These are phyloP conservation scores for Ferrisia virgata DNA, from an alignment of 2,888 invertebrate genomes.

Conservation along the genomic window DNA sequence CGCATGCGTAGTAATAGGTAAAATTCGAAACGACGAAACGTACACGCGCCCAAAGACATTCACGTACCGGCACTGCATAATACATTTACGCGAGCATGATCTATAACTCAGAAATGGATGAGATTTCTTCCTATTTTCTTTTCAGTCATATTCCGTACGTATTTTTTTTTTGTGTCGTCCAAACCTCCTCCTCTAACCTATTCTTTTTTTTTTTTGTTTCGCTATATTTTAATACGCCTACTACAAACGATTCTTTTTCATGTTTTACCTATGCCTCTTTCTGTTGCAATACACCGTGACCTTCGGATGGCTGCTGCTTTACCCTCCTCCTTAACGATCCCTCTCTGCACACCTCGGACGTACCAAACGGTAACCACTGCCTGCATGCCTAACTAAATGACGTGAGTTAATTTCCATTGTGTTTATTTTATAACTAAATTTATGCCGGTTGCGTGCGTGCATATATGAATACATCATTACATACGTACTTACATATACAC, in stretches of 20 bases:
- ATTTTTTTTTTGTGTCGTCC: conserved; percentile 18
- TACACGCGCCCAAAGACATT: conserved; percentile 38
- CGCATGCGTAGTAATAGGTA: conserved; percentile 32
- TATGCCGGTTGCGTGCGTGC: conserved; percentile 47
- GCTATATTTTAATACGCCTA: conserved; percentile 47
- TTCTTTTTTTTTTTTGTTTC: conserved; percentile 46
- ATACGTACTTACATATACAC: conserved; percentile 46
- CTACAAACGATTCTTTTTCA: conserved; percentile 46
- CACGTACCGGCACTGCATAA: conserved; percentile 44
- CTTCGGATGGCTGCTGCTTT: conserved; percentile 46
- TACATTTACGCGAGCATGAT: conserved; percentile 42
- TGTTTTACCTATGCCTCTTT: conserved; percentile 43
- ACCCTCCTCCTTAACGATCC: conserved; percentile 46
- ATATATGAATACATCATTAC: conserved; percentile 47
- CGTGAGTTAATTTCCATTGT: conserved; percentile 47
- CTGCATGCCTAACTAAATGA: conserved; percentile 47
- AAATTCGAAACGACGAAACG: conserved; percentile 15
- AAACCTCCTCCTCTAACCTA: conserved; percentile 35
- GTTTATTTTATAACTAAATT: conserved; percentile 47
- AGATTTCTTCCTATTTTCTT: conserved; percentile 46
- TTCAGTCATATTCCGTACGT: conserved; percentile 43
- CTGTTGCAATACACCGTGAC: conserved; percentile 46
- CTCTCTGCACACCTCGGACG: conserved; percentile 31
- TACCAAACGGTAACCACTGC: conserved; percentile 46
- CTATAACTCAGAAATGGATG: conserved; percentile 45